These are phyloP conservation scores for Valencia hispanica DNA, from an alignment of 2,797 vertebrate genomes.

Conservation along the genomic window DNA sequence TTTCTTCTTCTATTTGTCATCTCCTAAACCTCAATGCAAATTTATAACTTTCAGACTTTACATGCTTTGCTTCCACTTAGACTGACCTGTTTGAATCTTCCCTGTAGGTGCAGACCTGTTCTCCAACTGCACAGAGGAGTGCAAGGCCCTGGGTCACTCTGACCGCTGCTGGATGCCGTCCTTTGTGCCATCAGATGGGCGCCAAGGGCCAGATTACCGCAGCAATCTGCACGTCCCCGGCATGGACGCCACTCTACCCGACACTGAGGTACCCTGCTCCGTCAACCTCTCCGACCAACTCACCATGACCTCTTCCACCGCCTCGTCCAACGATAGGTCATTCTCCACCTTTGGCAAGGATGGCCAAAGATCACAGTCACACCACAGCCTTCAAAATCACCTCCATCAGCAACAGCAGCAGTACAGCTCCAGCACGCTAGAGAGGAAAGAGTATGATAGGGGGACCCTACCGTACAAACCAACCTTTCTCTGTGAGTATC, in stretches of 20 bases:
- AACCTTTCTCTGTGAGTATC: conserved; percentile 99
- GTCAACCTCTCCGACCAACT: conserved; percentile 83
- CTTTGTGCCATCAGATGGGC: conserved; percentile 93
- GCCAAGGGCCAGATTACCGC: conserved; percentile 97
- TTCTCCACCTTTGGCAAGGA: conserved; percentile 99
- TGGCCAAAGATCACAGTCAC: conserved; percentile 86
- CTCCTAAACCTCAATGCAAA: conserved; percentile 10
- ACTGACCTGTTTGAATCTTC: neutral
- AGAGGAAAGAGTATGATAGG: conserved; percentile 95
- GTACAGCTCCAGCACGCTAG: conserved; percentile 88
- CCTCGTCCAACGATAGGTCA: conserved; percentile 89
- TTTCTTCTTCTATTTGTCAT: conserved; percentile 8
- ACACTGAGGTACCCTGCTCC: conserved; percentile 94
- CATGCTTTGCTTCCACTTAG: neutral
- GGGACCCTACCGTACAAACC: conserved; percentile 93
- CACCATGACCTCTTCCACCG: conserved; percentile 68
- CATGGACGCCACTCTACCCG: conserved; percentile 98
- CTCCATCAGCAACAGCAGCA: conserved; percentile 76
- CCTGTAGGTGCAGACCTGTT: conserved; percentile 92
- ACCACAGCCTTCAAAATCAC: conserved; percentile 86
- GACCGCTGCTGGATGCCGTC: conserved; percentile 99
- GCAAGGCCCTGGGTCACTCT: conserved; percentile 98
- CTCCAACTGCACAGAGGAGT: conserved; percentile 99
- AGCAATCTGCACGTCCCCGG: conserved; percentile 98
- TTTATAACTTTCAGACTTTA: conserved; percentile 5